Percentiles rank a stretch among this genome's conserved stretches.
Conservation (phyloP, 2,888 invertebrate genomes). For the Drosophila melanosoma region DNA sequence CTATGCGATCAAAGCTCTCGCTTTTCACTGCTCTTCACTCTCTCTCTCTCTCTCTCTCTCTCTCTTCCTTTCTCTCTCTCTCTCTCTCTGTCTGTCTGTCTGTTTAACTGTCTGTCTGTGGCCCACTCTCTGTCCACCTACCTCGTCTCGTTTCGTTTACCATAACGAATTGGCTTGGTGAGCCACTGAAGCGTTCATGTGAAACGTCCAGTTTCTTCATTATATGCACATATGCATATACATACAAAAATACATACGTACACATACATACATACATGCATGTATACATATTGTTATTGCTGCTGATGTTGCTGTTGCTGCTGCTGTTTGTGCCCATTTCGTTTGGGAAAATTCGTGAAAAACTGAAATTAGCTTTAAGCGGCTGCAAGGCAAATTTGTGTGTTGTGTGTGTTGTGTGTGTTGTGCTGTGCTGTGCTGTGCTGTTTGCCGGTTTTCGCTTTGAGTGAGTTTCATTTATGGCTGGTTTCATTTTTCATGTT, state of each 20-base stretch:
- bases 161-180: constrained; percentile 56
- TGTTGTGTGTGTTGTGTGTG: neutral
- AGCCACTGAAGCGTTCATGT: constrained; percentile 83
- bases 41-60: neutral
- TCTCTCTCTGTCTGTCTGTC: neutral
- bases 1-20: constrained; percentile 43
- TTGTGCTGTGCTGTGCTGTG: neutral
- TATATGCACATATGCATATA: constrained; percentile 26
- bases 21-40: constrained; percentile 24
- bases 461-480: constrained; percentile 43
- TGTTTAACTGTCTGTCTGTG: neutral
- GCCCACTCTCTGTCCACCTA: neutral
- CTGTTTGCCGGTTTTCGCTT: constrained; percentile 49
- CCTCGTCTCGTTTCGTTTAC: constrained; percentile 49
- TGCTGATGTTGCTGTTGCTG: constrained; percentile 29
- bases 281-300: constrained; percentile 26
- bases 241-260: constrained; percentile 12
- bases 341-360: constrained; percentile 76
- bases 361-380: constrained; percentile 71
- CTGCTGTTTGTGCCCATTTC: constrained; percentile 65
- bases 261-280: neutral
- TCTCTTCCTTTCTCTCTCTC: no score
- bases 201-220: constrained; percentile 82
- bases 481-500: constrained; percentile 48
- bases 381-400: constrained; percentile 55